Percentiles rank a stretch among this genome's conserved stretches.
These are phyloP conservation scores for Plecturocebus donacophilus DNA, from an alignment of 2,113 vertebrate genomes.

Conservation along the genomic window DNA sequence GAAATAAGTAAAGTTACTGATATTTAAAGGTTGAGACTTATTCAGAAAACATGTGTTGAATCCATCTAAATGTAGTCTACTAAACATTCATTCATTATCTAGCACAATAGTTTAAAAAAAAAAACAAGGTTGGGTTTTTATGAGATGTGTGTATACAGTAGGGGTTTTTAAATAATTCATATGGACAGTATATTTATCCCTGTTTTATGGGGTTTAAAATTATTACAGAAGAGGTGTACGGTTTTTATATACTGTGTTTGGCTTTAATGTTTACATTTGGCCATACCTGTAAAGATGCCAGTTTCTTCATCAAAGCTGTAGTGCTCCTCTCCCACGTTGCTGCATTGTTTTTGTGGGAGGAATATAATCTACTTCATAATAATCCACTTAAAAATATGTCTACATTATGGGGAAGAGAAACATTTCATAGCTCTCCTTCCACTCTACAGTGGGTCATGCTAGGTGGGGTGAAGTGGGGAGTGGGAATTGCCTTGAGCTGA, in stretches of 20 bases:
- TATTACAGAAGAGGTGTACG: not conserved
- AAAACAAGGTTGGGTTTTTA: not conserved
- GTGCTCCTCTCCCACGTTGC: not conserved
- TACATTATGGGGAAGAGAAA: not conserved
- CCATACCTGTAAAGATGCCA: not conserved
- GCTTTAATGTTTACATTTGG: not conserved
- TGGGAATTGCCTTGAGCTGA: not conserved
- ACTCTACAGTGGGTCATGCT: too few relatives aligned
- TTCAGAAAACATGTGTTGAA: not conserved
- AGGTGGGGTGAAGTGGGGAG: too few relatives aligned
- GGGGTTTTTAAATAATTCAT: not conserved
- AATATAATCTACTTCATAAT: not conserved
- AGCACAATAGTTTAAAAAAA: not conserved
- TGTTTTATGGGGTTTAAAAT: slow-evolving; percentile 7
- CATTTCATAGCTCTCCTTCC: not conserved
- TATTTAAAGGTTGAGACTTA: not conserved
- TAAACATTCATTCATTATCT: not conserved
- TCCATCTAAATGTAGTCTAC: not conserved
- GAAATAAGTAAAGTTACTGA: not conserved
- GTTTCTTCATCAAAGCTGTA: not conserved
- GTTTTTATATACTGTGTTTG: not conserved
- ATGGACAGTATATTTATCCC: not conserved
- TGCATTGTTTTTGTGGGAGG: not conserved
- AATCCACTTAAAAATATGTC: not conserved
- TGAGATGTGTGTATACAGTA: not conserved